Conservation (phyloP, 2,113 vertebrate species). For the Pyrgilauda ruficollis region DNA sequence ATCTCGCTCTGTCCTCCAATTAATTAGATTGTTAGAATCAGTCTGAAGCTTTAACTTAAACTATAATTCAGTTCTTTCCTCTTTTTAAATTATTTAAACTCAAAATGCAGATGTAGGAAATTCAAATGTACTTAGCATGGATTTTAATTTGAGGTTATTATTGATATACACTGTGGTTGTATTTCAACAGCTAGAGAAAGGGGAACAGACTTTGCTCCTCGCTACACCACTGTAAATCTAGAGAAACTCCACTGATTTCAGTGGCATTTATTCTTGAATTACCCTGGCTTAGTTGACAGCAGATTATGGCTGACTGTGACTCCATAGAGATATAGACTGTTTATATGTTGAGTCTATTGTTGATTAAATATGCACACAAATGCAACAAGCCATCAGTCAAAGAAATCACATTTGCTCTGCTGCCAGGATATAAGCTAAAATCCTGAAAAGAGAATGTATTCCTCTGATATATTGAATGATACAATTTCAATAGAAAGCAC, state of each 20-base stretch:
- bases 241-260: neutral
- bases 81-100: neutral
- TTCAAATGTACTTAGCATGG: neutral
- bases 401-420: conserved; percentile 61
- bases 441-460: conserved; percentile 40
- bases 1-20: neutral
- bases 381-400: conserved; percentile 58
- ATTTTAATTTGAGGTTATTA: neutral
- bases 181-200: neutral
- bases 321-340: neutral
- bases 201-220: neutral
- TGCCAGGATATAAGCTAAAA: conserved; percentile 63
- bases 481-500: conserved; percentile 24
- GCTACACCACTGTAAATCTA: neutral
- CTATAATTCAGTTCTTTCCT: neutral
- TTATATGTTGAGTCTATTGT: conserved; percentile 48
- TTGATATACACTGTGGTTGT: neutral
- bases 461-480: conserved; percentile 37
- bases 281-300: neutral
- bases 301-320: neutral
- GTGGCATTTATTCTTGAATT: conserved; percentile 7
- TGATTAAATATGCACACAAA: conserved; percentile 63
- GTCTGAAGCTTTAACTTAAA: neutral
- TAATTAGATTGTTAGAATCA: neutral
- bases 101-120: neutral